Conservation (phyloP, 2,888 invertebrate species). For the Hanleya hanleyi region DNA sequence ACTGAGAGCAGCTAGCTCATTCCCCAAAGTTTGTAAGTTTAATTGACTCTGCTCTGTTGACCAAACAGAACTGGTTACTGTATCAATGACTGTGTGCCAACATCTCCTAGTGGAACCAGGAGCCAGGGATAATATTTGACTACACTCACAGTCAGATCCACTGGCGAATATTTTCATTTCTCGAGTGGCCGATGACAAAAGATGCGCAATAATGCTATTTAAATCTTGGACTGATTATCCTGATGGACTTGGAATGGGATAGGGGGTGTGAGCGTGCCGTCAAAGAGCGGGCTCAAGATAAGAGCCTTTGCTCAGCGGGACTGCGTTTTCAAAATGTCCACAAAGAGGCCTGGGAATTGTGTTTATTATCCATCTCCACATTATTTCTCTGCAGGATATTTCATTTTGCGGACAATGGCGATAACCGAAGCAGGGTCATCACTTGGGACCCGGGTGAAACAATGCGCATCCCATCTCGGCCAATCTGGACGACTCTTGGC, state of each 20-base stretch:
- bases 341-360: slow-evolving; percentile 1
- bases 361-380: slow-evolving; percentile 8
- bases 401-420: slow-evolving; percentile 3
- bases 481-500: not conserved
- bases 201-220: slow-evolving; percentile 7
- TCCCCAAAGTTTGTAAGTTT: slow-evolving; percentile 2
- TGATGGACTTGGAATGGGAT: not conserved
- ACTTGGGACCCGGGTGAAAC: not conserved
- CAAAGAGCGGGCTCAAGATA: too few relatives aligned
- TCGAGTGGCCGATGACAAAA: slow-evolving; percentile 3
- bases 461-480: not conserved
- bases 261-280: not conserved
- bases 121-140: slow-evolving; percentile 1
- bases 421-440: slow-evolving; percentile 3
- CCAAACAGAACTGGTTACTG: not conserved
- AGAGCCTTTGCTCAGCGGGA: slow-evolving; percentile 1
- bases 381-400: not conserved
- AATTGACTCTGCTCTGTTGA: not conserved
- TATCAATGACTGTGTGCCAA: not conserved
- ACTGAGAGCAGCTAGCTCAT: not conserved
- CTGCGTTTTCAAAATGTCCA: not conserved
- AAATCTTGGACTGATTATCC: slow-evolving; percentile 5
- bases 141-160: not conserved
- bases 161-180: slow-evolving; percentile 4
- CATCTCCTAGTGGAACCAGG: not conserved